phyloP scores from a whole-genome alignment of 2,888 invertebrate genomes.

The Heliconius hortense region DNA sequence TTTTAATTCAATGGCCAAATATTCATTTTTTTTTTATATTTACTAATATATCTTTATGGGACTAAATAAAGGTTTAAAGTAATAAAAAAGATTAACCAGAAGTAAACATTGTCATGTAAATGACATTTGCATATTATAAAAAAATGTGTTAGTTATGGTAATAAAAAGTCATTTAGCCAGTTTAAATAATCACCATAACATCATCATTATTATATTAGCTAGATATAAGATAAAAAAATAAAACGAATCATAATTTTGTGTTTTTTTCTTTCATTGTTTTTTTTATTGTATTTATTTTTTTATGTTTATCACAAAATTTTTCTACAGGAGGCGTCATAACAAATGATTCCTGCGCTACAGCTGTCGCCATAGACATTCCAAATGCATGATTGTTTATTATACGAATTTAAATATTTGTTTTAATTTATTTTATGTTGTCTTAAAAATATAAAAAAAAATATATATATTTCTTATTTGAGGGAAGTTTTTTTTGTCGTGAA shows the following conservation, averaged over 20 bases:
- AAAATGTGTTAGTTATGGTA: no score
- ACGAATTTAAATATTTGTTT: constrained; percentile 11
- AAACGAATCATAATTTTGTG: neutral
- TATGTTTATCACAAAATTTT: constrained; percentile 9
- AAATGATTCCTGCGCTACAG: neutral
- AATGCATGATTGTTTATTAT: constrained; percentile 10
- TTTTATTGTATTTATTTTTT: neutral
- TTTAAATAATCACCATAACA: neutral
- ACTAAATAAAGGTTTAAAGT: neutral
- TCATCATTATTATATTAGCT: neutral
- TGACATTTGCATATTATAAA: neutral
- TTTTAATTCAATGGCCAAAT: constrained; percentile 36
- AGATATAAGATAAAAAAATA: neutral
- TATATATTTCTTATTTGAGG: no score
- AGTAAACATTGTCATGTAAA: neutral
- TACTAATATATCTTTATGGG: constrained; percentile 8
- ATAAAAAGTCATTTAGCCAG: neutral
- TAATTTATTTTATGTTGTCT: neutral
- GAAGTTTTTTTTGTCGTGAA: no score
- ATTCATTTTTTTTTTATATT: constrained; percentile 29
- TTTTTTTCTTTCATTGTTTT: neutral
- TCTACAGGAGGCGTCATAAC: constrained; percentile 22
- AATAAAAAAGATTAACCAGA: no score
- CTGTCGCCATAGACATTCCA: constrained; percentile 16
- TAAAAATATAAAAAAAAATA: no score